Conservation (phyloP, 2,888 invertebrate species). For the Seira musarum region DNA sequence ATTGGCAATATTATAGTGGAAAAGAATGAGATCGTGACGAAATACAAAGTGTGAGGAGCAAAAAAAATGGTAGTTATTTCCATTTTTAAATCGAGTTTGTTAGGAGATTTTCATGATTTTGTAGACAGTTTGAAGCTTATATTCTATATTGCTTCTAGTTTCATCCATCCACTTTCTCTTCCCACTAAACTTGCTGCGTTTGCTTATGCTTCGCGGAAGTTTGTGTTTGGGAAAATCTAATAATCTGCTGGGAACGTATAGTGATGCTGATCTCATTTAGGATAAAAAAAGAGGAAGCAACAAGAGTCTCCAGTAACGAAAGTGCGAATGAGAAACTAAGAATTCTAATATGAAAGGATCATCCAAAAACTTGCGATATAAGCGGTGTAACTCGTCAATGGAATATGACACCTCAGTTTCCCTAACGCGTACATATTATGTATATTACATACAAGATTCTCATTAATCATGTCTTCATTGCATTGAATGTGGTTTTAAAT, state of each 20-base stretch:
- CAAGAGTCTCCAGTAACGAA: neutral
- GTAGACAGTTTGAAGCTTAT: constrained; percentile 56
- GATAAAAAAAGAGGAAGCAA: constrained; percentile 19
- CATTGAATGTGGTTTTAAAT: no score
- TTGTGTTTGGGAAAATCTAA: constrained; percentile 6
- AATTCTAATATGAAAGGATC: no score
- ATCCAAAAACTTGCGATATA: no score
- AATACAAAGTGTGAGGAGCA: neutral
- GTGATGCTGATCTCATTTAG: constrained; percentile 41
- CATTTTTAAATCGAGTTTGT: constrained; percentile 64
- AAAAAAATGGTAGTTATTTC: constrained; percentile 59
- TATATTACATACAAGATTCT: no score
- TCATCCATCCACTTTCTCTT: no score
- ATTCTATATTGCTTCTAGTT: constrained; percentile 52
- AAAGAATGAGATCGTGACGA: constrained; percentile 2
- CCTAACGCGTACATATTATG: no score
- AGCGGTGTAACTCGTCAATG: no score
- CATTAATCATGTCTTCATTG: no score
- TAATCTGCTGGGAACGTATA: constrained; percentile 39
- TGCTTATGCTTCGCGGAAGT: constrained; percentile 1
- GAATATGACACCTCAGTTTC: no score
- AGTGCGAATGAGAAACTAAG: neutral
- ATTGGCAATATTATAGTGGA: neutral
- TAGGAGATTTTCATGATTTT: constrained; percentile 59
- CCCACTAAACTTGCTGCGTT: no score